Percentiles rank a stretch among this genome's conserved stretches.
phyloP scores from a whole-genome alignment of 2,888 invertebrate species.

The Automeris io region DNA sequence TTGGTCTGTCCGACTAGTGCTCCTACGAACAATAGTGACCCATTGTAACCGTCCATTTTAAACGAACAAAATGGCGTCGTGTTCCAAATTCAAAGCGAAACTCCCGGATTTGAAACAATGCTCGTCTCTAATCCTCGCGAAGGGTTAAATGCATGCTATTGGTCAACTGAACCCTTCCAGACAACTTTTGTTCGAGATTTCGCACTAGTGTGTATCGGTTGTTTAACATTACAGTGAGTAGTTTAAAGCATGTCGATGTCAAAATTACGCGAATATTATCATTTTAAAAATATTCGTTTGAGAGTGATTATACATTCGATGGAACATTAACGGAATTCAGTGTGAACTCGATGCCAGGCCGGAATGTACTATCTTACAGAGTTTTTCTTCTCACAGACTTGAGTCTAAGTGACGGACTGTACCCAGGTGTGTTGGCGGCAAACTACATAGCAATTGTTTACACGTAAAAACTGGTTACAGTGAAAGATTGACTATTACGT shows the following conservation, averaged over 20 bases:
- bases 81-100: constrained; percentile 55
- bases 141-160: constrained; percentile 74
- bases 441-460: too few species aligned
- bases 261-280: too few species aligned
- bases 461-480: too few species aligned
- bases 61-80: constrained; percentile 73
- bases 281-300: too few species aligned
- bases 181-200: constrained; percentile 26
- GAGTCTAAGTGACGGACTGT: too few species aligned
- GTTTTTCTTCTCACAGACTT: too few species aligned
- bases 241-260: constrained; percentile 1
- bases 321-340: too few species aligned
- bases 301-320: too few species aligned
- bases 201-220: constrained; percentile 23
- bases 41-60: constrained; percentile 75
- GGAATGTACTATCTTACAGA: too few species aligned
- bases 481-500: too few species aligned
- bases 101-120: constrained; percentile 68
- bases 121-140: constrained; percentile 57
- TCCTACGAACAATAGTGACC: constrained; percentile 60
- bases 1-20: constrained; percentile 41
- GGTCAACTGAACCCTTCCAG: constrained; percentile 59
- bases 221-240: constrained; percentile 1
- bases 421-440: too few species aligned
- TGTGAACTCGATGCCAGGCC: too few species aligned